phyloP scores from a whole-genome alignment of 2,797 vertebrate species.

The Taeniopygia guttata region DNA sequence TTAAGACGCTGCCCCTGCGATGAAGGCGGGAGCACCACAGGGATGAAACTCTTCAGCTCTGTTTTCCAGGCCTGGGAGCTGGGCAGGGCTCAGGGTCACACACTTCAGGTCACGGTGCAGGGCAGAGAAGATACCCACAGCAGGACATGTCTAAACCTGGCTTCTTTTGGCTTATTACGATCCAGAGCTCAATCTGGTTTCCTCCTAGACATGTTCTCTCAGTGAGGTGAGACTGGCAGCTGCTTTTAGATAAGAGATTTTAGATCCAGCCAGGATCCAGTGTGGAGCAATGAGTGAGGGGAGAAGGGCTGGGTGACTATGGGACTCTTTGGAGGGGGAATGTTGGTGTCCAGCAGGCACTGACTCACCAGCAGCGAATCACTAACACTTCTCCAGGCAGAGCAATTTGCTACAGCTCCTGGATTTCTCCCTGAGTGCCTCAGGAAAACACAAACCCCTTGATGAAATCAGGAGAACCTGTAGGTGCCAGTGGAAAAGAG shows the following conservation, averaged over 20 bases:
- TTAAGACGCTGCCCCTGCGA: not conserved
- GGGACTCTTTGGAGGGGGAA: too few species aligned
- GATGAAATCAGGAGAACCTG: not conserved
- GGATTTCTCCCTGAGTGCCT: not conserved
- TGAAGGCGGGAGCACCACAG: rapidly evolving
- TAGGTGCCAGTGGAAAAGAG: not conserved
- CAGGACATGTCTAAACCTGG: not conserved
- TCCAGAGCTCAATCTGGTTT: not conserved
- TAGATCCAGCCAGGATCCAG: not conserved
- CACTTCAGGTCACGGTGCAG: not conserved
- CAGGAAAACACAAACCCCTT: not conserved
- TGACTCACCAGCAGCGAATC: not conserved
- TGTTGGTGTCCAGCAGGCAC: not conserved
- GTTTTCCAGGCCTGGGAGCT: not conserved
- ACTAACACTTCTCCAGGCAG: not conserved
- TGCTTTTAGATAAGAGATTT: not conserved
- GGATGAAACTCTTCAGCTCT: not conserved
- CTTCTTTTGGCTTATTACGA: not conserved
- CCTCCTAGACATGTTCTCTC: not conserved
- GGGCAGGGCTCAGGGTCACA: not conserved
- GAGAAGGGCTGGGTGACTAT: not conserved
- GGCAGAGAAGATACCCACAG: not conserved
- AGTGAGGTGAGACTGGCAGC: not conserved
- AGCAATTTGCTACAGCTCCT: not conserved
- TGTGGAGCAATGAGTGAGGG: not conserved